Percentiles rank a stretch among this genome's conserved stretches.
Conservation (phyloP, 1,140 invertebrate genomes). For the Acromyrmex echinatior region DNA sequence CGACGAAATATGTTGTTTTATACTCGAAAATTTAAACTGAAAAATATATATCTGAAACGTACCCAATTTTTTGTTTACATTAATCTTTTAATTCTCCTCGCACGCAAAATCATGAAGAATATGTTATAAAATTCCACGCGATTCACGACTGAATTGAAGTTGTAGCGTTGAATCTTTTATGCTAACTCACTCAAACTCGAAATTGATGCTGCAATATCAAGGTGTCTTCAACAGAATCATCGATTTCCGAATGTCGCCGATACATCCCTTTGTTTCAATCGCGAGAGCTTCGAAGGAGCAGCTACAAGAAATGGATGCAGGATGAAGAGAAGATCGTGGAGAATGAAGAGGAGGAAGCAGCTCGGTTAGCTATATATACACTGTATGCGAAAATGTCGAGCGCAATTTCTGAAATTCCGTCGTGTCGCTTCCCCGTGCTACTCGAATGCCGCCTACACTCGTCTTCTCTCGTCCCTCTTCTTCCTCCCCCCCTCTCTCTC, state of each 20-base stretch:
- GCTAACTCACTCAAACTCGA: neutral
- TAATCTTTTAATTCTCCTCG: neutral
- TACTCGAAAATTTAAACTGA: neutral
- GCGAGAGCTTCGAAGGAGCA: conserved; percentile 15
- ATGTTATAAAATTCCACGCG: neutral
- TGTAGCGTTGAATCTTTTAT: neutral
- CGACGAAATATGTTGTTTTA: neutral
- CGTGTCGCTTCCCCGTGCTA: conserved; percentile 72
- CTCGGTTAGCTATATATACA: conserved; percentile 47
- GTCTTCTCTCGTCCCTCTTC: neutral
- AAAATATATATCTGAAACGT: neutral
- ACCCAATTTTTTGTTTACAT: neutral
- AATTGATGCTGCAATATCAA: neutral
- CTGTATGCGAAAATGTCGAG: conserved; percentile 72
- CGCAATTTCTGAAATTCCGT: conserved; percentile 78
- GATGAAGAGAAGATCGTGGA: neutral
- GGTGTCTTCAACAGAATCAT: neutral
- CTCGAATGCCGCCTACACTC: conserved; percentile 9
- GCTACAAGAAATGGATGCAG: conserved; percentile 10
- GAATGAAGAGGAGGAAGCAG: conserved; percentile 36
- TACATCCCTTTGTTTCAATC: conserved; percentile 35
- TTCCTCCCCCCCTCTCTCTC: neutral
- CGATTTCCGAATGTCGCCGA: conserved; percentile 10
- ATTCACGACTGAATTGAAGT: neutral
- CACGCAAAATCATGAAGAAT: neutral